phyloP scores from a whole-genome alignment of 1,140 invertebrate genomes.

The Cephus cinctus region DNA sequence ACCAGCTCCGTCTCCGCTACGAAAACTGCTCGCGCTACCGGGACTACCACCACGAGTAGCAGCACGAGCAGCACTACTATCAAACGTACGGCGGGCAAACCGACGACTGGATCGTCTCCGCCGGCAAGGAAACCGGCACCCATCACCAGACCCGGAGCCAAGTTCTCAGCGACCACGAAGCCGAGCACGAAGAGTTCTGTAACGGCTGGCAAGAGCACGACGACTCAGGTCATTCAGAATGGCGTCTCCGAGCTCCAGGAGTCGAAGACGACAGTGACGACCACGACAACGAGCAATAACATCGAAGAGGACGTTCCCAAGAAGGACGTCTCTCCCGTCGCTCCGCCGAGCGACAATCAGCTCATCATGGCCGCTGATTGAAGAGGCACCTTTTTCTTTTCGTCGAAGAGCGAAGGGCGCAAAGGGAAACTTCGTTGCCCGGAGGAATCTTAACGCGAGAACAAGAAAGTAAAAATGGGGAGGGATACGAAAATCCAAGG shows the following conservation, averaged over 20 bases:
- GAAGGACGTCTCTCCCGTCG: conserved; percentile 47
- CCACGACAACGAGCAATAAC: conserved; percentile 21
- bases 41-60: conserved; percentile 25
- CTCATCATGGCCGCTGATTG: conserved; percentile 48
- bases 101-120: conserved; percentile 17
- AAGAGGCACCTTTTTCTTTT: too few relatives aligned
- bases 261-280: conserved; percentile 19
- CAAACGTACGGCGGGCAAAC: conserved; percentile 36
- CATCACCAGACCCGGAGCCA: background rate
- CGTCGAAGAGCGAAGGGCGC: too few relatives aligned
- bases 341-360: conserved; percentile 46
- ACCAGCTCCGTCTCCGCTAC: conserved; percentile 30
- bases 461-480: too few relatives aligned
- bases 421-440: too few relatives aligned
- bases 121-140: conserved; percentile 30
- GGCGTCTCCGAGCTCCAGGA: conserved; percentile 31
- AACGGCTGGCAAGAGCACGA: conserved; percentile 42
- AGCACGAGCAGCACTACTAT: conserved; percentile 38
- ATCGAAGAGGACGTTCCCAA: conserved; percentile 45
- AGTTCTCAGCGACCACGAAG: conserved; percentile 1
- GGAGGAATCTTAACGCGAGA: too few relatives aligned
- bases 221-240: conserved; percentile 46
- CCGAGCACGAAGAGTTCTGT: conserved; percentile 18
- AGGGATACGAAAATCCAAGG: too few relatives aligned
- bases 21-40: conserved; percentile 24